Conservation (phyloP, 2,113 vertebrate species). For the Jacana jacana region DNA sequence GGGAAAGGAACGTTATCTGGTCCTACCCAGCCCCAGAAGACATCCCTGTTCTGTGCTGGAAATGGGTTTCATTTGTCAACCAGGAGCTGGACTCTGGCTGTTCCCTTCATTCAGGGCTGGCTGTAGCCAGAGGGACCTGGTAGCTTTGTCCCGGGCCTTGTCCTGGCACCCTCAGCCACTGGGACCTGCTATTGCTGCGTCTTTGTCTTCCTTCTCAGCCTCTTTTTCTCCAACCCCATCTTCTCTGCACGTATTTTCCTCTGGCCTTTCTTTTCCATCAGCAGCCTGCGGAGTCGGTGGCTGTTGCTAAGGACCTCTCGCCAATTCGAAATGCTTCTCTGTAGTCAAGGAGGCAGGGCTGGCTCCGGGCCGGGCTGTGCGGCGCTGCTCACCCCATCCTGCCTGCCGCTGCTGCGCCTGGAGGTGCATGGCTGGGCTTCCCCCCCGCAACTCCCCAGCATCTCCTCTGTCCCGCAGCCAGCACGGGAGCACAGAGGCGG, state of each 20-base stretch:
- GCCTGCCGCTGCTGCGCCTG: fast-evolving
- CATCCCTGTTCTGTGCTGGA: too few relatives aligned
- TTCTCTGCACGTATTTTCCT: background rate
- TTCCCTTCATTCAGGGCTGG: background rate
- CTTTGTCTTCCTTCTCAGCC: background rate
- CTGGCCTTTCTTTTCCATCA: background rate
- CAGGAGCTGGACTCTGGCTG: background rate
- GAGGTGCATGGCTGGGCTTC: background rate
- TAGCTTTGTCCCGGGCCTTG: background rate
- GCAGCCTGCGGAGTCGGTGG: background rate
- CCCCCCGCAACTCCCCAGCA: background rate
- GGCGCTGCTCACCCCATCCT: background rate
- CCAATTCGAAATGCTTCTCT: background rate
- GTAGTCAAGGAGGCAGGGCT: background rate
- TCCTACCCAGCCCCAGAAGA: too few relatives aligned
- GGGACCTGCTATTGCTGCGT: background rate
- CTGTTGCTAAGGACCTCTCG: constrained; percentile 50
- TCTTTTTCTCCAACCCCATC: background rate
- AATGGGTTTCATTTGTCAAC: background rate
- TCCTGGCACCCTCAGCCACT: background rate
- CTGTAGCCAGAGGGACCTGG: background rate
- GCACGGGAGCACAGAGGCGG: background rate
- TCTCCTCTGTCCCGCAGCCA: background rate
- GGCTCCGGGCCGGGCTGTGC: background rate
- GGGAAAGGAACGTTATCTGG: background rate